Percentiles rank a stretch among this genome's conserved stretches.
Conservation (phyloP, 37 sponge, comb jelly and placozoan genomes). For the Geodia barretti region DNA sequence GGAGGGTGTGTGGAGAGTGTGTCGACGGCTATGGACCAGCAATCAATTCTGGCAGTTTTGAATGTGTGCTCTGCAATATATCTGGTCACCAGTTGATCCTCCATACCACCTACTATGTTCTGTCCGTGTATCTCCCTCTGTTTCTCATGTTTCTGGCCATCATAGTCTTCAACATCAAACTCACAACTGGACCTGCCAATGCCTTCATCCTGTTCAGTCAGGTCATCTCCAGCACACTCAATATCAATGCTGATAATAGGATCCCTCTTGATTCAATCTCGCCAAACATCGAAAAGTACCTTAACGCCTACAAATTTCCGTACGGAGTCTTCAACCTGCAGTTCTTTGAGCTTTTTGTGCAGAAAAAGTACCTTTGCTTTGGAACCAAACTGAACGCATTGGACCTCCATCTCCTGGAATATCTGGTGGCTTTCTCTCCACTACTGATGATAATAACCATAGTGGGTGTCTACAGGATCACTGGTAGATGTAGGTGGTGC, state of each 20-base stretch:
- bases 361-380: conserved; percentile 23
- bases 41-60: not conserved
- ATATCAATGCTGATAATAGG: conserved; percentile 1
- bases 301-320: conserved; percentile 6
- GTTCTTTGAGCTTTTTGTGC: conserved; percentile 32
- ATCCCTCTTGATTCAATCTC: conserved; percentile 10
- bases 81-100: not conserved
- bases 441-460: conserved; percentile 25
- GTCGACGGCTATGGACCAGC: not conserved
- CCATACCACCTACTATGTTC: not conserved
- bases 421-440: conserved; percentile 43
- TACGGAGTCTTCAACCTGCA: conserved; percentile 53
- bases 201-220: conserved; percentile 46
- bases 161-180: conserved; percentile 34
- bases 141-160: conserved; percentile 7
- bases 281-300: not conserved
- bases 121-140: conserved; percentile 19
- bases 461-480: not conserved
- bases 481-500: too few species aligned
- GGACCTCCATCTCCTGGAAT: conserved; percentile 12
- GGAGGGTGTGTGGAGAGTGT: not conserved
- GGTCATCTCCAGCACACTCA: conserved; percentile 7
- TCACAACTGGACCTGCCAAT: conserved; percentile 38
- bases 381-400: conserved; percentile 17
- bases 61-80: conserved; percentile 5